Percentiles rank a stretch among this genome's conserved stretches.
Conservation (phyloP, 92 coral and sea anemone genomes). For the Phymanthus crucifer region DNA sequence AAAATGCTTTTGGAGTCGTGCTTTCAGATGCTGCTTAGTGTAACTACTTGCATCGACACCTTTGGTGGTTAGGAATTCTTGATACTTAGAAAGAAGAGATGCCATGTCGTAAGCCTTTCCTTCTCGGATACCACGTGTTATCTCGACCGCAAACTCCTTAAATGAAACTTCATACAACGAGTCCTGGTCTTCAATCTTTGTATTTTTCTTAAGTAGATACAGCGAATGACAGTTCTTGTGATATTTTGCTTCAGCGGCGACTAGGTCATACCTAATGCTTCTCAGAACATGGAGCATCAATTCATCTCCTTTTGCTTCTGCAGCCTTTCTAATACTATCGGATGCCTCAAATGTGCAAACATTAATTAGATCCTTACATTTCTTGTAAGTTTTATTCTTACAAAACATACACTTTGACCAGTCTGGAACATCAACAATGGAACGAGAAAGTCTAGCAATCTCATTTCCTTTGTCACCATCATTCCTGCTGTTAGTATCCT, state of each 20-base stretch:
- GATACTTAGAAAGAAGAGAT: constrained; percentile 1
- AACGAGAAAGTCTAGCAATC: neutral
- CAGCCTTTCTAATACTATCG: constrained; percentile 8
- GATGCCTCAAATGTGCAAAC: constrained; percentile 12
- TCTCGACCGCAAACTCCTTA: constrained; percentile 1
- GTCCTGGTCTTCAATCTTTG: neutral
- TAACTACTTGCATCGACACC: constrained; percentile 3
- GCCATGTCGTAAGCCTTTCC: constrained; percentile 2
- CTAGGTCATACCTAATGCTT: constrained; percentile 5
- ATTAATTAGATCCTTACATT: neutral
- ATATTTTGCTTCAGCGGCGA: constrained; percentile 8
- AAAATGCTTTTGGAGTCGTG: constrained; percentile 2
- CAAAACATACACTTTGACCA: constrained; percentile 5
- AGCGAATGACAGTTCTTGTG: neutral
- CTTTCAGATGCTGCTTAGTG: constrained; percentile 10
- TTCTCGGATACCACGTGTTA: constrained; percentile 5
- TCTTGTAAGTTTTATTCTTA: constrained; percentile 3
- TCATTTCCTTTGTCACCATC: constrained; percentile 6
- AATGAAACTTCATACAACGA: constrained; percentile 7
- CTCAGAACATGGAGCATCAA: constrained; percentile 8
- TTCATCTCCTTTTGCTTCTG: constrained; percentile 12
- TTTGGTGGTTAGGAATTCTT: neutral
- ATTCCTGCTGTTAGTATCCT: neutral
- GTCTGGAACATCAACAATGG: neutral
- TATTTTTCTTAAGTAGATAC: constrained; percentile 1